Conservation (phyloP, 2,113 vertebrate species). For the Dendropsophus ebraccatus region DNA sequence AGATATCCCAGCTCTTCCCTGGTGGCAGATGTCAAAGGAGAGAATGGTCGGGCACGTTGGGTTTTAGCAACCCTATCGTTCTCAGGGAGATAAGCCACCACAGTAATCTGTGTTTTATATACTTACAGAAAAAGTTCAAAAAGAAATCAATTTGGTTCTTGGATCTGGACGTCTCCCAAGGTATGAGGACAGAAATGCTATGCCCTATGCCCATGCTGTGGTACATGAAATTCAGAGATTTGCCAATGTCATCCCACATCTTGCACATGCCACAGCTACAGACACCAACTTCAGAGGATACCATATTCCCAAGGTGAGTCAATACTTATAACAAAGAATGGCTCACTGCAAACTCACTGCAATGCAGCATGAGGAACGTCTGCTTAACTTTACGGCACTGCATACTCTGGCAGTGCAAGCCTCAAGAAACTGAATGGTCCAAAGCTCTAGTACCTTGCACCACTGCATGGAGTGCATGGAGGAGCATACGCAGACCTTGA, state of each 20-base stretch:
- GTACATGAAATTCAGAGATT: constrained; percentile 89
- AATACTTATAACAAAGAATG: background rate
- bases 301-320: constrained; percentile 75
- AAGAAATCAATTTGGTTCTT: constrained; percentile 69
- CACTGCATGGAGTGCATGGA: too few species aligned
- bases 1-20: too few species aligned
- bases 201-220: constrained; percentile 84
- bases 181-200: constrained; percentile 64
- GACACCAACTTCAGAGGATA: constrained; percentile 71
- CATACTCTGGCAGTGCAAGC: background rate
- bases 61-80: too few species aligned
- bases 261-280: constrained; percentile 66
- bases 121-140: constrained; percentile 70
- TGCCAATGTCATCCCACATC: constrained; percentile 78
- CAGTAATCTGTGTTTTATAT: background rate
- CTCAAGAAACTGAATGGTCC: too few species aligned
- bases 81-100: too few species aligned
- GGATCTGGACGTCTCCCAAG: constrained; percentile 62
- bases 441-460: too few species aligned
- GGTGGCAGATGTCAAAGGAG: too few species aligned
- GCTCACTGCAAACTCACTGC: background rate
- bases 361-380: background rate
- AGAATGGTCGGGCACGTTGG: too few species aligned
- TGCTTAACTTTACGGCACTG: background rate
- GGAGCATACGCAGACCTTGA: too few species aligned